phyloP scores from a whole-genome alignment of 1,140 invertebrate genomes.

The Drosophila truncata region DNA sequence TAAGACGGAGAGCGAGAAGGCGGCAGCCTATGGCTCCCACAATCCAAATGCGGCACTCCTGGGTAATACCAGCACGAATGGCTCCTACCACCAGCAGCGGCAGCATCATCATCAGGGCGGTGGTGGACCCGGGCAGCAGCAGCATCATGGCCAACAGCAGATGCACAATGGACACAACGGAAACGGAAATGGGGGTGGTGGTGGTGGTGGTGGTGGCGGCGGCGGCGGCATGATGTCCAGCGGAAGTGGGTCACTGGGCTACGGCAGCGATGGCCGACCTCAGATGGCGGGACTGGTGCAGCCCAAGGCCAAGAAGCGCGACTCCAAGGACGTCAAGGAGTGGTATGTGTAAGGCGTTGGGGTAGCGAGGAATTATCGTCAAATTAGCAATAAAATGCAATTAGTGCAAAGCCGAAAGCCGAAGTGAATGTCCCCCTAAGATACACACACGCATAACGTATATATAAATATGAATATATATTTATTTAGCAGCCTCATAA shows the following conservation, averaged over 20 bases:
- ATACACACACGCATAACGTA: conserved; percentile 34
- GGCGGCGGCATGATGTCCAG: conserved; percentile 76
- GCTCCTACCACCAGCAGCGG: conserved; percentile 85
- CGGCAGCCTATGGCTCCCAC: conserved; percentile 89
- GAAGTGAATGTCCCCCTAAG: conserved; percentile 37
- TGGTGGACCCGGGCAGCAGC: conserved; percentile 50
- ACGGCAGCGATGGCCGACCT: conserved; percentile 72
- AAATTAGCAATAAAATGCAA: conserved; percentile 81
- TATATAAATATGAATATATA: conserved; percentile 48
- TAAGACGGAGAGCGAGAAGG: conserved; percentile 95
- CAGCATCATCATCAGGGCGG: conserved; percentile 84
- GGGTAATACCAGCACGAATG: conserved; percentile 86
- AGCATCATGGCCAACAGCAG: conserved; percentile 82
- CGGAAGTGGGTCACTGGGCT: conserved; percentile 72
- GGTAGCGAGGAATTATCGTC: conserved; percentile 47
- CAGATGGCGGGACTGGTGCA: conserved; percentile 86
- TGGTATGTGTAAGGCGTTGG: conserved; percentile 91
- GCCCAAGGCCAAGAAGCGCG: conserved; percentile 90
- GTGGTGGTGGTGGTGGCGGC: conserved; percentile 40
- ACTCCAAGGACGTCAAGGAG: conserved; percentile 96
- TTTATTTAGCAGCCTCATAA: conserved; percentile 61
- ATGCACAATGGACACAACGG: conserved; percentile 62
- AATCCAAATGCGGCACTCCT: conserved; percentile 91
- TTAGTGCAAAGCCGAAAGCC: conserved; percentile 48
- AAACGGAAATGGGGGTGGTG: conserved; percentile 48